Evolutionary conservation across 2,888 invertebrate species (phyloP), one percentile per base, ranked within the genome.

Genomic region (Plebejus anna): DNA sequence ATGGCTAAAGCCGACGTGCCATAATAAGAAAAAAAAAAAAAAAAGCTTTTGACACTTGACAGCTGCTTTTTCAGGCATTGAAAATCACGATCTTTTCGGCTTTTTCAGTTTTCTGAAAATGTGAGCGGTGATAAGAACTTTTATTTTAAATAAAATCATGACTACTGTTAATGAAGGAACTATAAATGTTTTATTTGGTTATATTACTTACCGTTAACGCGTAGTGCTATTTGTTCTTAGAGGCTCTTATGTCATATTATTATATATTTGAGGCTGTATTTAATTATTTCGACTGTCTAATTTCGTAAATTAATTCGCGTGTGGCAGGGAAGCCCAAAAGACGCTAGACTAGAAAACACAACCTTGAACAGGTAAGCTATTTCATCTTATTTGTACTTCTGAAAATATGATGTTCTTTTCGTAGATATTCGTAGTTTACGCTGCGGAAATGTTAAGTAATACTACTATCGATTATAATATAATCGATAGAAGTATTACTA

Each of bases 341-440:
- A 36, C 22, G 61, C 32, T 66, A 36, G 32, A 66, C 32, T 66
- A 36, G 32, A 66, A 66, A 66, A 66, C 66, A 36, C 66, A 66
- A 36, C 66, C 32, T 66, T 32, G 13, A 71, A 22, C 42, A 66
- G 71, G 71, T 71, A 71, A 71, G 71, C 38, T 42, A 42, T 71
- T 42, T 42, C 32, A 36, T 36, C 1, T 32, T 66, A 36, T 66
- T 66, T 13, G 32, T 32, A 32, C 28, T 32, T 66, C 66, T 42
- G 11, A 22, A 22, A 22, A 7, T 5, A 66, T 66, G 9, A 47
- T 36, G 32, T 36, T n/a, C 9, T 42, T 71, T 71, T 42, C 38
- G n/a, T 71, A 22, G 38, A 4, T 3, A n/a, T 13, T 71, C 28
- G 38, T 22, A 71, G 42, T 9, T 71, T 70, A 70, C 16, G 13